Base-by-base conservation (phyloP, 2,888 invertebrate genomes). In the Eupithecia abbreviata region DNA sequence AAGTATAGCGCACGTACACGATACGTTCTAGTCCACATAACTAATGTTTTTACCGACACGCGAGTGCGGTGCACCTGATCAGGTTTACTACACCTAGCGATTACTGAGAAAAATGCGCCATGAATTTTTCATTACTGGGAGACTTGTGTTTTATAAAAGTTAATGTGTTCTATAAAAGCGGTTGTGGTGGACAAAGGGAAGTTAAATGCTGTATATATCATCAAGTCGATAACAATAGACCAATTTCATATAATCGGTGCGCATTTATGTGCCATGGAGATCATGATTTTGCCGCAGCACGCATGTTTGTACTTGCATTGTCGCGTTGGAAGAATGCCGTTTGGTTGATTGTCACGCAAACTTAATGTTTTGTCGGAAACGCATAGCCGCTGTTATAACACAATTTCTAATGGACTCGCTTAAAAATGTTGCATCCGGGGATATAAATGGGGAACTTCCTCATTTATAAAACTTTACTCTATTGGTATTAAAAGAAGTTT, bases 21-120 rank as follows among this genome's bases (percentile, higher is more conserved):
- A 79, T 79, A 79, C 72, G 77, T 75, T 73, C 76, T 77, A 79
- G 74, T 77, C 73, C 73, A 77, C 78, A 79, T 80, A 77, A 55
- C 71, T 78, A 74, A 78, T 73, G 78, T 65, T 74, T 80, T 81
- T 82, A 77, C 67, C 76, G 77, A 73, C 81, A 82, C 80, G 82
- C 80, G 77, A 82, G 74, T 72, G 71, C 74, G 81, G 72, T 74
- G 71, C 76, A 45, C 70, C 73, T 72, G 68, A 72, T 79, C 75
- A 71, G 79, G 74, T 76, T 80, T 75, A 80, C 79, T 75, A 62
- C 12, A 62, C 76, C 72, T 72, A 77, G 71, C 71, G 79, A 80
- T 78, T 79, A 79, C 79, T 71, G 66, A 75, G 76, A 78, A 78
- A 78, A 75, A 79, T 77, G 74, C 65, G 77, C 18, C 70, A 78